Evolutionary conservation across 2,888 invertebrate genomes (phyloP).

Genomic region (Nomada ferruginata): DNA sequence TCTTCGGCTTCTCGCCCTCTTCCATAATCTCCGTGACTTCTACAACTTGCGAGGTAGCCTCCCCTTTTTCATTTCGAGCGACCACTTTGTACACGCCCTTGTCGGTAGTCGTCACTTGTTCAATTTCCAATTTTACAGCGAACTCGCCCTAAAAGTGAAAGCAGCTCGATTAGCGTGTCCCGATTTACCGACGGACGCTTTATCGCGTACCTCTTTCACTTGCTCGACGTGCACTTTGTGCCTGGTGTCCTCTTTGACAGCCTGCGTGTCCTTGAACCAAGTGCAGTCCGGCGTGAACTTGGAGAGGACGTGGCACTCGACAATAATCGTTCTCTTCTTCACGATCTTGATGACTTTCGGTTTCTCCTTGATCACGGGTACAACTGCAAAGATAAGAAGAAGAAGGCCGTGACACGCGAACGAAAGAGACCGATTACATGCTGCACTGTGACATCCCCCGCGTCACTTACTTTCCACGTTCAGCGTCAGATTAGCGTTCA

Average conservation of each 20-base stretch:
- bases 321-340: constrained; percentile 95
- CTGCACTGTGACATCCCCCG: neutral
- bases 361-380: constrained; percentile 96
- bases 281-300: constrained; percentile 96
- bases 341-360: constrained; percentile 96
- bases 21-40: constrained; percentile 93
- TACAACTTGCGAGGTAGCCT: constrained; percentile 94
- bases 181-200: no score
- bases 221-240: constrained; percentile 92
- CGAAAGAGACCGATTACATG: neutral
- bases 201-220: constrained; percentile 88
- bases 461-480: constrained; percentile 96
- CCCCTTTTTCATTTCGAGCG: constrained; percentile 96
- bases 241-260: constrained; percentile 91
- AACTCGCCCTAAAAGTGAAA: constrained; percentile 90
- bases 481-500: constrained; percentile 97
- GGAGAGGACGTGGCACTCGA: constrained; percentile 97
- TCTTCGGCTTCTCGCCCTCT: constrained; percentile 92
- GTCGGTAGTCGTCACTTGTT: constrained; percentile 91
- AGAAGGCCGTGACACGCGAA: neutral
- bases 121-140: constrained; percentile 94
- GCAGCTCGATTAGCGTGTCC: neutral
- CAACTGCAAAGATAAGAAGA: constrained; percentile 86
- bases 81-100: constrained; percentile 95
- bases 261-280: constrained; percentile 95